Percentiles rank a stretch among this genome's conserved stretches.
Evolutionary conservation across 2,888 invertebrate species (phyloP).

Genomic region (Chorisops tibialis): DNA sequence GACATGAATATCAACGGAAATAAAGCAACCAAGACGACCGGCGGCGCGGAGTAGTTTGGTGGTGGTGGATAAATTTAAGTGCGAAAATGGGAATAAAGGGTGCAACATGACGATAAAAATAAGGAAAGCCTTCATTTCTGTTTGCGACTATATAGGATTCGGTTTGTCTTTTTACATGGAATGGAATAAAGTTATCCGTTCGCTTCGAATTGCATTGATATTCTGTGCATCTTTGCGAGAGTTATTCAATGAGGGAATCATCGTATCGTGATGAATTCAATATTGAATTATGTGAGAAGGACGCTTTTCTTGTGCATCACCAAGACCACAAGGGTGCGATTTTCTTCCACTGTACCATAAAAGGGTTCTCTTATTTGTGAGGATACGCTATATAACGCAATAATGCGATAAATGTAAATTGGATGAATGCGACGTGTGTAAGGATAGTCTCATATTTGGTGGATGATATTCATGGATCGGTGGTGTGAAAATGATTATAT

Average conservation of each 20-base stretch:
- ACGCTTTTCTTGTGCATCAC: too few relatives aligned
- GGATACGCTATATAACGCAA: too few relatives aligned
- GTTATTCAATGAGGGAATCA: slow-evolving; percentile 21
- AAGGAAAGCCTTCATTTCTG: background rate
- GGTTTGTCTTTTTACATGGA: background rate
- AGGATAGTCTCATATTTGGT: too few relatives aligned
- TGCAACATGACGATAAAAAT: slow-evolving; percentile 1
- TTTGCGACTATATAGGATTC: too few relatives aligned
- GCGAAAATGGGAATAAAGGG: slow-evolving; percentile 11
- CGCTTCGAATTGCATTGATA: slow-evolving; percentile 13
- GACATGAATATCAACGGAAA: slow-evolving; percentile 25
- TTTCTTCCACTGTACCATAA: too few relatives aligned
- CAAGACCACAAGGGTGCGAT: too few relatives aligned
- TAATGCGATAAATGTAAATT: too few relatives aligned
- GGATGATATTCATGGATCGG: too few relatives aligned
- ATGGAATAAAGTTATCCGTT: background rate
- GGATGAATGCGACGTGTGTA: too few relatives aligned
- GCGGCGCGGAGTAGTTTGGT: too few relatives aligned
- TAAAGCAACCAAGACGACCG: slow-evolving; percentile 4
- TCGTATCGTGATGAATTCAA: slow-evolving; percentile 5
- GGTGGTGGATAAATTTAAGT: slow-evolving; percentile 18
- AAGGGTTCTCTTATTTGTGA: too few relatives aligned
- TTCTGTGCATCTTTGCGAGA: slow-evolving; percentile 18
- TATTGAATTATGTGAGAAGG: slow-evolving; percentile 1
- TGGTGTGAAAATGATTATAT: too few relatives aligned